A percentile compares a stretch with the other conserved stretches of the same genome.
These are phyloP conservation scores for Cyclura pinguis DNA, from an alignment of 2,797 vertebrate genomes.

Conservation along the genomic window DNA sequence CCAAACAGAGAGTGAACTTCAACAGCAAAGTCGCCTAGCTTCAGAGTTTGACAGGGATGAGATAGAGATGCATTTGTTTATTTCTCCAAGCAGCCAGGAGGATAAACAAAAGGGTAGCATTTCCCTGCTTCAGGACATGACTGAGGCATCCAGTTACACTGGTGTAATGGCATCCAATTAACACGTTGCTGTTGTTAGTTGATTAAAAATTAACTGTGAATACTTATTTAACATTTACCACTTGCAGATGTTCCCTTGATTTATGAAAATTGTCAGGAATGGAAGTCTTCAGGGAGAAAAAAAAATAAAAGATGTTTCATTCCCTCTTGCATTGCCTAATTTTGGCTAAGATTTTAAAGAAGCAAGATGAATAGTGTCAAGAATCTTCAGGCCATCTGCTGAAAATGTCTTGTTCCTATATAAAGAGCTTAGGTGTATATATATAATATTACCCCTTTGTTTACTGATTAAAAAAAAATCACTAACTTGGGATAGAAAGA, in stretches of 20 bases:
- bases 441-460: neutral
- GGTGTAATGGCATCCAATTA: constrained; percentile 83
- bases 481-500: no score
- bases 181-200: constrained; percentile 81
- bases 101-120: constrained; percentile 76
- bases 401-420: constrained; percentile 49
- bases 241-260: constrained; percentile 80
- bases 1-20: neutral
- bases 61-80: constrained; percentile 55
- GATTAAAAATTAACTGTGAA: constrained; percentile 85
- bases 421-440: constrained; percentile 37
- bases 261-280: constrained; percentile 81
- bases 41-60: constrained; percentile 54
- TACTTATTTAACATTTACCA: constrained; percentile 81
- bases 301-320: constrained; percentile 72
- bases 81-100: constrained; percentile 64
- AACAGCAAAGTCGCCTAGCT: constrained; percentile 48
- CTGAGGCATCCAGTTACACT: constrained; percentile 81
- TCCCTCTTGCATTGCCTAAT: constrained; percentile 58
- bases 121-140: constrained; percentile 77
- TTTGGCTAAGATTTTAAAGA: constrained; percentile 66
- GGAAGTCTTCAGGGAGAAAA: constrained; percentile 76
- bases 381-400: neutral
- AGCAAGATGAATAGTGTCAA: constrained; percentile 49
- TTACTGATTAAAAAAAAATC: neutral